Evolutionary conservation across 2,113 vertebrate genomes (phyloP), one percentile per base, ranked within the genome.

Genomic region (Cairina moschata): DNA sequence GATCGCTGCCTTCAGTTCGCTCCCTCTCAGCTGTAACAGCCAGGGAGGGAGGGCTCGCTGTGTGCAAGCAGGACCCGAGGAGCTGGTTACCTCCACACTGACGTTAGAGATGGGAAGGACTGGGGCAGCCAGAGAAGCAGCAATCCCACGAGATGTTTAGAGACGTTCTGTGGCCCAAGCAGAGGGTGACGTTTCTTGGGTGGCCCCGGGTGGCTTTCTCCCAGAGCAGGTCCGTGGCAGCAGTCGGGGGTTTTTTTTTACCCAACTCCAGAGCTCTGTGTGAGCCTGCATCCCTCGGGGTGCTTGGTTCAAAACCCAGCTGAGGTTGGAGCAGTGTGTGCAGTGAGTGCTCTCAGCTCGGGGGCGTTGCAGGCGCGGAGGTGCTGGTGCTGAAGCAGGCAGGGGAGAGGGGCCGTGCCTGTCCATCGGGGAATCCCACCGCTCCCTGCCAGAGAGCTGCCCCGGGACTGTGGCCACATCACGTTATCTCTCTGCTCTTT

Each of bases 71-170:
- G 0, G 71, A 9, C 9, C 55, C 55, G 4, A 6, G 59, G 87
- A 11, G 1, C 50, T 11, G 38, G 8, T 63, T 13, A 1, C 16
- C 38, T 6, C 8, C 0, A 0, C 0, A 1, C 68, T 20, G 71
- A 18, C 0, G 0, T 3, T 31, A 11, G 52, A 46, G 82, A 67
- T 62, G 20, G 2, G 0, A 65, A n/a, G 31, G 17, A 3, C 8
- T 4, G 28, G 29, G 20, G 15, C 54, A 31, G 20, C 10, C 36
- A 1, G 0, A 20, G 90, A 8, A 8, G 52, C 26, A 25, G 79
- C 42, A n/a, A 1, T 56, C 62, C 59, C 21, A 18, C 17, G 78
- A 38, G 54, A 14, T 38, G 48, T 8, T 62, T 32, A n/a, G 73
- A 20, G 17, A 4, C 1, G 2, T 3, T 40, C 36, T 9, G 54